phyloP scores from a whole-genome alignment of 2,888 invertebrate species.

The Congeria kusceri region DNA sequence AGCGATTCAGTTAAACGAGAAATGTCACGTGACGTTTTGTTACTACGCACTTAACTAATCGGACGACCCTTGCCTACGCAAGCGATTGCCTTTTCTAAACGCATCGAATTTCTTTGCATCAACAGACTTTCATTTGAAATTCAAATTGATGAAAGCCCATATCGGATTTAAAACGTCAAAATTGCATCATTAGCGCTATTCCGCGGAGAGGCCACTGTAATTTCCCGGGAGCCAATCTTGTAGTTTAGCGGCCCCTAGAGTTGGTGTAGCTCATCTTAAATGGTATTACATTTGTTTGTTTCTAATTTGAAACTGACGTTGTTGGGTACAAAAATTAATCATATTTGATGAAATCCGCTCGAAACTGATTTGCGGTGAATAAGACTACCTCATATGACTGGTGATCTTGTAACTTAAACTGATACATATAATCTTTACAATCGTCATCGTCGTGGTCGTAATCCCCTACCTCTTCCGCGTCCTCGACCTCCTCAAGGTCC shows the following conservation, averaged over 20 bases:
- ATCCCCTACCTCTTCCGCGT: too few relatives aligned
- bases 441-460: too few relatives aligned
- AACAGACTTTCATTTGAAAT: constrained; percentile 52
- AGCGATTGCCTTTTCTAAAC: too few relatives aligned
- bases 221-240: constrained; percentile 41
- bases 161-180: constrained; percentile 49
- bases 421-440: too few relatives aligned
- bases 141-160: constrained; percentile 55
- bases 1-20: too few relatives aligned
- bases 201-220: constrained; percentile 26
- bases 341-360: constrained; percentile 30
- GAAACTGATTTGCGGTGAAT: neutral
- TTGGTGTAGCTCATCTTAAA: constrained; percentile 22
- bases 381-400: too few relatives aligned
- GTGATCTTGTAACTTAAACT: too few relatives aligned
- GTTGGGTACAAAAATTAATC: constrained; percentile 28
- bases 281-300: constrained; percentile 22
- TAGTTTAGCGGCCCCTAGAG: constrained; percentile 28
- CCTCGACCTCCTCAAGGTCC: too few relatives aligned
- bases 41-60: too few relatives aligned
- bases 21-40: too few relatives aligned
- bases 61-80: too few relatives aligned
- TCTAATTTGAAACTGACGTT: constrained; percentile 3
- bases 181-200: constrained; percentile 43
- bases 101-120: constrained; percentile 36